Conservation (phyloP, 2,113 vertebrate genomes). For the Nasalis larvatus region DNA sequence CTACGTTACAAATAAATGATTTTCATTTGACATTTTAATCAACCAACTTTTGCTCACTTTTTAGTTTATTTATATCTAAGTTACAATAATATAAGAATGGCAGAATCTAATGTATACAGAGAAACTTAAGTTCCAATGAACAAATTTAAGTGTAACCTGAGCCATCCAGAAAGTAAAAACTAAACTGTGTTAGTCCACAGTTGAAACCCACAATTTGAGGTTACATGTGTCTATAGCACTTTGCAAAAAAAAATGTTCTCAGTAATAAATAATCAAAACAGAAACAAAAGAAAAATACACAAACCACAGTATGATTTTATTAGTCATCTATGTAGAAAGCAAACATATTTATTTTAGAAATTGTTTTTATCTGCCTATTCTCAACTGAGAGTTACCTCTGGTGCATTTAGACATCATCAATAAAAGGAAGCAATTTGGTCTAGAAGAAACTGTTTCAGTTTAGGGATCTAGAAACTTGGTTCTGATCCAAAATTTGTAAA, state of each 20-base stretch:
- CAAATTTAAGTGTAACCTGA: neutral
- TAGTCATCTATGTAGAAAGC: neutral
- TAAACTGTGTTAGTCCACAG: neutral
- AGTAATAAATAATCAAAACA: neutral
- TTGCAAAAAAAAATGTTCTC: neutral
- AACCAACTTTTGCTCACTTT: neutral
- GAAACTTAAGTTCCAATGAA: neutral
- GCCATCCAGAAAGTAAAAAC: neutral
- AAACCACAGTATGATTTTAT: neutral
- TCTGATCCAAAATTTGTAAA: neutral
- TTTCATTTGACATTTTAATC: conserved; percentile 29
- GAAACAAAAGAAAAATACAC: neutral
- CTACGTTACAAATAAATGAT: neutral
- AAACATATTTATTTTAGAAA: neutral
- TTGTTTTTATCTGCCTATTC: neutral
- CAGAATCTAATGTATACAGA: neutral
- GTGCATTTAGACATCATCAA: neutral
- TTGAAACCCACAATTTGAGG: neutral
- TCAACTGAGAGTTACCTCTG: neutral
- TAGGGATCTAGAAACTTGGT: neutral
- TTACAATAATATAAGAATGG: neutral
- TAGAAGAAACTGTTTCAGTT: neutral
- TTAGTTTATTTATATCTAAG: neutral
- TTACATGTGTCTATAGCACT: neutral
- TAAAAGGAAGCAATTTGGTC: neutral